Base-by-base conservation (phyloP, 2,113 vertebrate species). In the Notarius lentiginosus region DNA sequence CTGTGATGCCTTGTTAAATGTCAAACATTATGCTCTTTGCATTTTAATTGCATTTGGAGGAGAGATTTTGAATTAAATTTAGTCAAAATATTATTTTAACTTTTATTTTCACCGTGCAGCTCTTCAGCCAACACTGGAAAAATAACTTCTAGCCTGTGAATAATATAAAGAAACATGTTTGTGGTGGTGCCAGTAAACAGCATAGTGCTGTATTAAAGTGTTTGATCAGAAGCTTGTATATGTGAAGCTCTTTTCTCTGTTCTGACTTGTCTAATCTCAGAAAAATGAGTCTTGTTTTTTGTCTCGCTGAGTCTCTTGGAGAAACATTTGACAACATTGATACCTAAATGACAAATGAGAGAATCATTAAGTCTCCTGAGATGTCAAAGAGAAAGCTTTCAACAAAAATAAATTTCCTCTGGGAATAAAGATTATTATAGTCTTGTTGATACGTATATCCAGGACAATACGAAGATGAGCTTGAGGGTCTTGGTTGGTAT, bases 311-410 rank as follows among this genome's bases (percentile, higher is more conserved):
- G 15, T 8, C 14, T 72, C 47, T 68, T 47, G 7, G 3, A 72
- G 34, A 17, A 72, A 18, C 7, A 2, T 41, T 41, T 72, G 30
- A 72, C 68, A 76, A 49, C 1, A 1, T n/a, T 51, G 49, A 51
- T 11, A 76, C 4, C 20, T 12, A 76, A n/a, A 53, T 14, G 5
- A n/a, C 20, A 24, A 76, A 76, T 11, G 30, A 79, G 53, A 56
- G 76, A 79, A 56, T 79, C 9, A 79, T 58, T 79, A 79, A 27
- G 15, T 79, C 76, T 56, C 53, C 53, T 56, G 51, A 56, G 76
- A 79, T 17, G n/a, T 24, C 55, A 34, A 34, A 41, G 55, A 41
- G 18, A 80, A 80, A 80, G 55, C 56, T 56, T 80, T 34, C 17
- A 80, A 8, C 55, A 58, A 79, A 79, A 60, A 53, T 1, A 41